A percentile compares a stretch with the other conserved stretches of the same genome.
These are phyloP conservation scores for Antechinus stuartii DNA, from an alignment of 2,113 vertebrate species.

Conservation along the genomic window DNA sequence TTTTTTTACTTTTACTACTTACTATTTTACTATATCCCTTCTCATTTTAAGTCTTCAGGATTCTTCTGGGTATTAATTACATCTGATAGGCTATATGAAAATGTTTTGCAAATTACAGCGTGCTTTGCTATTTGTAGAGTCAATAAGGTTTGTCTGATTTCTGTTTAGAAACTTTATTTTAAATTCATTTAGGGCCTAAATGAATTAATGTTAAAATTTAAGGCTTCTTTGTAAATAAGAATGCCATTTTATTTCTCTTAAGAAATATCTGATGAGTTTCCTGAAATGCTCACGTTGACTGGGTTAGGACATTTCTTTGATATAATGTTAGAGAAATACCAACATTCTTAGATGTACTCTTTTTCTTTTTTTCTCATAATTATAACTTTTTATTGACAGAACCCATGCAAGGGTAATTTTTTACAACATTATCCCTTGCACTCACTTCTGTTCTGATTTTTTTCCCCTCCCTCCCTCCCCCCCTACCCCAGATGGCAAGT, in stretches of 20 bases:
- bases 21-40: not conserved
- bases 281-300: not conserved
- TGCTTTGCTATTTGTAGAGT: not conserved
- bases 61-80: not conserved
- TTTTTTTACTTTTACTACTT: not conserved
- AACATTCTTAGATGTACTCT: not conserved
- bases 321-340: not conserved
- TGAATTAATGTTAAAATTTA: not conserved
- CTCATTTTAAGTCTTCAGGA: not conserved
- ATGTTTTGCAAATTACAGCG: not conserved
- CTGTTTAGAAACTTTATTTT: not conserved
- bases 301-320: not conserved
- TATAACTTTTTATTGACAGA: no score
- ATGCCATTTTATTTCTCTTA: not conserved
- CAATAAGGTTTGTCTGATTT: not conserved
- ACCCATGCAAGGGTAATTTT: no score
- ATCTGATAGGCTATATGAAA: not conserved
- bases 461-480: no score
- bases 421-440: no score
- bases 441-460: no score
- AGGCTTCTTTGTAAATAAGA: not conserved
- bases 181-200: not conserved
- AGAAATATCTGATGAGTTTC: not conserved
- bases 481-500: no score
- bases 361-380: no score